phyloP scores from a whole-genome alignment of 2,113 vertebrate genomes.

The Bambusicola thoracicus region DNA sequence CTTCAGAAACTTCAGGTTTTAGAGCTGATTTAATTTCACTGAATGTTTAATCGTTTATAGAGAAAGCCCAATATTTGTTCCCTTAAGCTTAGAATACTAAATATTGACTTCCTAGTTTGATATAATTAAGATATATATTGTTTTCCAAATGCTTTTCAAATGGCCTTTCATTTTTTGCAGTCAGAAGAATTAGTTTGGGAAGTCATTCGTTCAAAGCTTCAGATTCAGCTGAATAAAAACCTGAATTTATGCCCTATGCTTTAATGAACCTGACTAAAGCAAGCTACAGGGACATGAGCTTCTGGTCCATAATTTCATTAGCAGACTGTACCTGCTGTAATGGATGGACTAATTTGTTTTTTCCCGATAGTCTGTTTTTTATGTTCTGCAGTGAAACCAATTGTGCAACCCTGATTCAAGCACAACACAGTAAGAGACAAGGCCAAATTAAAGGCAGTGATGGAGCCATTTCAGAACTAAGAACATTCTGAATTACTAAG shows the following conservation, averaged over 20 bases:
- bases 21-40: not conserved
- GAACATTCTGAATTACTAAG: not conserved
- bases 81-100: not conserved
- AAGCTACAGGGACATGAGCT: not conserved
- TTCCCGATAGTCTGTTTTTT: not conserved
- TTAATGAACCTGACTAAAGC: not conserved
- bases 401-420: not conserved
- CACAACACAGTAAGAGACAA: not conserved
- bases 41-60: not conserved
- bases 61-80: not conserved
- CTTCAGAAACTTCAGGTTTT: not conserved
- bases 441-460: not conserved
- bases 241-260: not conserved
- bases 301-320: not conserved
- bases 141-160: not conserved
- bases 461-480: not conserved
- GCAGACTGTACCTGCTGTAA: not conserved
- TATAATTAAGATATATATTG: not conserved
- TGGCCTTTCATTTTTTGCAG: not conserved
- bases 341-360: not conserved
- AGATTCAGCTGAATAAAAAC: not conserved
- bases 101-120: not conserved
- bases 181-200: not conserved
- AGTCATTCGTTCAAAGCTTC: not conserved
- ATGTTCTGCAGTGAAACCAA: not conserved